Evolutionary conservation across 1,140 invertebrate species (phyloP).

Genomic region (Microplitis demolitor): DNA sequence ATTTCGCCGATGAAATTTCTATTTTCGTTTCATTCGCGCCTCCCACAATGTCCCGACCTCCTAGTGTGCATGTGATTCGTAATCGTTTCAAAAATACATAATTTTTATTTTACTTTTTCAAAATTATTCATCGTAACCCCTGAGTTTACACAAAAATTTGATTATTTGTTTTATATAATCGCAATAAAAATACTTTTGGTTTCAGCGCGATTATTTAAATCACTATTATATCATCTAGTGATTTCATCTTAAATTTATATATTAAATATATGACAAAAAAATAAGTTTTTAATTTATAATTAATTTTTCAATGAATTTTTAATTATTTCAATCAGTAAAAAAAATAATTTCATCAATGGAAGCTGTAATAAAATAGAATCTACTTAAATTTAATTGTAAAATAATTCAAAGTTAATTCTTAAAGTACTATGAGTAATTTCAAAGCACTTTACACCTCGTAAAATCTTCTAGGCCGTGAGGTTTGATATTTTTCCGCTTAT

Average conservation of each 20-base stretch:
- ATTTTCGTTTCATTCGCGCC: conserved; percentile 21
- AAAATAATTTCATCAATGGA: no score
- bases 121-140: neutral
- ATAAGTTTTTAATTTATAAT: no score
- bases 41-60: conserved; percentile 24
- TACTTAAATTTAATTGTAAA: no score
- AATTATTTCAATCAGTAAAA: no score
- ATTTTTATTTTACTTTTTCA: neutral
- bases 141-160: neutral
- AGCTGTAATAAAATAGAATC: no score
- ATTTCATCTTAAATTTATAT: no score
- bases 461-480: conserved; percentile 18
- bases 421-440: neutral
- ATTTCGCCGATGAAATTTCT: conserved; percentile 27
- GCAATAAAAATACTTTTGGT: no score
- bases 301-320: no score
- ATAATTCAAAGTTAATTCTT: neutral
- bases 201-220: no score
- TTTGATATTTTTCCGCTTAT: conserved; percentile 52
- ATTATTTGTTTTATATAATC: neutral
- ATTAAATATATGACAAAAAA: no score
- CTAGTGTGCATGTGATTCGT: conserved; percentile 18
- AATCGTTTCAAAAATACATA: conserved; percentile 17
- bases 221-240: no score
- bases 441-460: neutral